Percentiles rank a stretch among this genome's conserved stretches.
phyloP scores from a whole-genome alignment of 2,113 vertebrate genomes.

The Albula glossodonta region DNA sequence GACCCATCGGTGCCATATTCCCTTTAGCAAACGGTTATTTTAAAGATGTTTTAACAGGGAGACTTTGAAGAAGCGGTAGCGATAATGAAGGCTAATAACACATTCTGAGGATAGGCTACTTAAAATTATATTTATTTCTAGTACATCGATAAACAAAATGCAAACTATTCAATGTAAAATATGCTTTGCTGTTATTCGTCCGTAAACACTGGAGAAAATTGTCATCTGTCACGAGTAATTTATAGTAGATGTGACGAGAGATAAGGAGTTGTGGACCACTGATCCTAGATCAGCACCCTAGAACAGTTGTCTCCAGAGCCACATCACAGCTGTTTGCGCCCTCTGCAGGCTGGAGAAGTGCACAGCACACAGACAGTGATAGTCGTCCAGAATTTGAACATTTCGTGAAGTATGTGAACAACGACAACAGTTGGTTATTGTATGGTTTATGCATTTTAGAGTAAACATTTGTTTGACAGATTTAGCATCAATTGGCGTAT shows the following conservation, averaged over 20 bases:
- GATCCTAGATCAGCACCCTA: background rate
- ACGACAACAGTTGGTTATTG: background rate
- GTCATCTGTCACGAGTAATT: background rate
- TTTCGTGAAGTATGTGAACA: background rate
- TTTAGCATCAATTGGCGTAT: too few relatives aligned
- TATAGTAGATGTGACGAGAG: background rate
- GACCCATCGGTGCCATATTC: background rate
- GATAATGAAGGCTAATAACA: too few relatives aligned
- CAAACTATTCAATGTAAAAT: background rate
- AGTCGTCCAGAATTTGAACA: background rate
- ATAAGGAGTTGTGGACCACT: background rate
- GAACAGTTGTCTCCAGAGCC: too few relatives aligned
- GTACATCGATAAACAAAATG: too few relatives aligned
- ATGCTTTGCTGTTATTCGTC: background rate
- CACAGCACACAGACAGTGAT: background rate
- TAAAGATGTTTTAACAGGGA: background rate
- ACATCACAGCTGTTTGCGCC: background rate
- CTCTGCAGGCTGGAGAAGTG: background rate
- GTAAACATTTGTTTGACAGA: background rate
- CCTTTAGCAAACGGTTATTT: background rate
- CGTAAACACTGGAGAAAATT: background rate
- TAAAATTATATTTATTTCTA: too few relatives aligned
- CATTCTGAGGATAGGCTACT: too few relatives aligned
- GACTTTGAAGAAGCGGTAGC: background rate
- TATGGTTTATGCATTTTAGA: too few relatives aligned